phyloP scores from a whole-genome alignment of 1,140 invertebrate genomes.

The Zaprionus ornatus region DNA sequence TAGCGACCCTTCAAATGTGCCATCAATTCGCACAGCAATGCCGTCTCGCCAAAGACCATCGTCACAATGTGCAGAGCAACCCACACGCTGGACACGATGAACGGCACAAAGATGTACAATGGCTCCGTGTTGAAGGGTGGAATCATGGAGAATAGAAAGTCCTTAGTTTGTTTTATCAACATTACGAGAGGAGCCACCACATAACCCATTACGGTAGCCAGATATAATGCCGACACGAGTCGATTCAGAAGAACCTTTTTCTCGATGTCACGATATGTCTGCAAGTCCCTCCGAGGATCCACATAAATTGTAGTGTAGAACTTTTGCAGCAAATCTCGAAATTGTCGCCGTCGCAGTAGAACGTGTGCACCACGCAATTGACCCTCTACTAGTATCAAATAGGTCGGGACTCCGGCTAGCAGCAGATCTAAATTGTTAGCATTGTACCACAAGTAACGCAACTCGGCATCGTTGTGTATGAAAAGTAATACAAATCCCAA shows the following conservation, averaged over 20 bases:
- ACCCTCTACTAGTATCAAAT: slow-evolving; percentile 67
- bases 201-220: slow-evolving; percentile 45
- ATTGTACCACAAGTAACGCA: slow-evolving; percentile 60
- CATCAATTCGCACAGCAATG: slow-evolving; percentile 59
- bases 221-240: slow-evolving; percentile 55
- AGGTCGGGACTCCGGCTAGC: slow-evolving; percentile 70
- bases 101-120: slow-evolving; percentile 50
- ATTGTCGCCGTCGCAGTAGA: slow-evolving; percentile 16
- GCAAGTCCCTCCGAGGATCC: slow-evolving; percentile 35
- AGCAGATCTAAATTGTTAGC: slow-evolving; percentile 54
- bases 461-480: slow-evolving; percentile 67
- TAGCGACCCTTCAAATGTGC: slow-evolving; percentile 68
- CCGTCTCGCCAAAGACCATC: slow-evolving; percentile 64
- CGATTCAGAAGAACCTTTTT: slow-evolving; percentile 43
- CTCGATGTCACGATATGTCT: slow-evolving; percentile 38
- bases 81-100: slow-evolving; percentile 64
- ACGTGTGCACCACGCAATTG: slow-evolving; percentile 54
- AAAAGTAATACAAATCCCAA: slow-evolving; percentile 48
- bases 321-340: slow-evolving; percentile 51
- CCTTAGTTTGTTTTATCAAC: slow-evolving; percentile 32
- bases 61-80: slow-evolving; percentile 59
- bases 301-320: slow-evolving; percentile 70
- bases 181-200: slow-evolving; percentile 43
- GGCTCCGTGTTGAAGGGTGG: slow-evolving; percentile 50
- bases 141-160: slow-evolving; percentile 65